Evolutionary conservation across 2,888 invertebrate species (phyloP).

Genomic region (Agriopis leucophaearia): DNA sequence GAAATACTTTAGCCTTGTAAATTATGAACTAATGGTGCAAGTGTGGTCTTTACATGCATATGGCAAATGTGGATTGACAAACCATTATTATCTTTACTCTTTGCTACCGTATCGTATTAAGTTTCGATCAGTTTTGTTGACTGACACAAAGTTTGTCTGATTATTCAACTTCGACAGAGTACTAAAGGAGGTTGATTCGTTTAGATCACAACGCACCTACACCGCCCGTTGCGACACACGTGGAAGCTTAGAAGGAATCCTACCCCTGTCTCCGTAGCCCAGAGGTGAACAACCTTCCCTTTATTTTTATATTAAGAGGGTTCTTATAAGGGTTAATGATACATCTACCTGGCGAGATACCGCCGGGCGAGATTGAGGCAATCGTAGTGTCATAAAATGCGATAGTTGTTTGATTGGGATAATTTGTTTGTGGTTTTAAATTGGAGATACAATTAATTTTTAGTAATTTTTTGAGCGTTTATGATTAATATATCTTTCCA

Average conservation of each 20-base stretch:
- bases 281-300: constrained; percentile 72
- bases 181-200: neutral
- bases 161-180: constrained; percentile 21
- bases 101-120: constrained; percentile 15
- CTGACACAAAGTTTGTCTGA: neutral
- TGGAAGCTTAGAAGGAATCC: constrained; percentile 48
- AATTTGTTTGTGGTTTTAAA: constrained; percentile 38
- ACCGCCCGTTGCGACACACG: constrained; percentile 54
- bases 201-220: constrained; percentile 31
- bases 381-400: constrained; percentile 31
- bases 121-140: neutral
- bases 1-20: constrained; percentile 70
- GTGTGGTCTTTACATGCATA: constrained; percentile 52
- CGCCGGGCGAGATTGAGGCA: constrained; percentile 34
- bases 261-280: constrained; percentile 63
- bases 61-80: constrained; percentile 49
- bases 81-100: neutral
- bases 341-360: constrained; percentile 52
- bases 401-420: constrained; percentile 38
- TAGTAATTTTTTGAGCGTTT: constrained; percentile 26
- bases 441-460: constrained; percentile 32
- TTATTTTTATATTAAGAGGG: constrained; percentile 31
- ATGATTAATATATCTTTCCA: constrained; percentile 18
- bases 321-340: constrained; percentile 48
- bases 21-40: constrained; percentile 74